Conservation (phyloP, 2,888 invertebrate species). For the Chamaedrilus cognettii region DNA sequence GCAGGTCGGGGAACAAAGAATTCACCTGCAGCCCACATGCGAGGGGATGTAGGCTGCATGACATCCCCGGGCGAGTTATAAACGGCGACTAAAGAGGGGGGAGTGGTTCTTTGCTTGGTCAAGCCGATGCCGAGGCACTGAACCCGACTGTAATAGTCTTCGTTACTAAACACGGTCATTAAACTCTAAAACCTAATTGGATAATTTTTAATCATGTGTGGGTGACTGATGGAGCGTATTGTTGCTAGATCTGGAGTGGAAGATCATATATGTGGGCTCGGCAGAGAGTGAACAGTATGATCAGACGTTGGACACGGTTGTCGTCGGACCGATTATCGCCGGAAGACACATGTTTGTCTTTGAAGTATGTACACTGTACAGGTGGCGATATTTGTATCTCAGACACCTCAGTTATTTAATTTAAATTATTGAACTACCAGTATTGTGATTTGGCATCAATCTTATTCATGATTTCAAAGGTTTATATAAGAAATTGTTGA, state of each 20-base stretch:
- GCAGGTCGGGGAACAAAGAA: too few relatives aligned
- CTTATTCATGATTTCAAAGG: not conserved
- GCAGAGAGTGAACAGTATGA: slow-evolving; percentile 97
- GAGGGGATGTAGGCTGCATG: too few relatives aligned
- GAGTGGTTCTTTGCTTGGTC: too few relatives aligned
- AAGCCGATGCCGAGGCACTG: too few relatives aligned
- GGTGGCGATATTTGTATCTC: not conserved
- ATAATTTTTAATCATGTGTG: not conserved
- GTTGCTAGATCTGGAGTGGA: slow-evolving; percentile 93
- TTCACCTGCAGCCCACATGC: too few relatives aligned
- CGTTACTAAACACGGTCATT: too few relatives aligned
- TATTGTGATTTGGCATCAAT: not conserved
- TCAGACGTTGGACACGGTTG: slow-evolving; percentile 95
- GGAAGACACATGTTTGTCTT: slow-evolving; percentile 95
- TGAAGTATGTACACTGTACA: slow-evolving; percentile 70
- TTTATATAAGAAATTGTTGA: too few relatives aligned
- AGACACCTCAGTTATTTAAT: not conserved
- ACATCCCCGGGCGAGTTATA: too few relatives aligned
- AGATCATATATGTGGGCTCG: slow-evolving; percentile 98
- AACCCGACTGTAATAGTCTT: too few relatives aligned
- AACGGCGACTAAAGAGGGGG: too few relatives aligned
- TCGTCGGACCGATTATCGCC: slow-evolving; percentile 97
- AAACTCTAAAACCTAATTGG: too few relatives aligned
- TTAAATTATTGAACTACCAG: not conserved
- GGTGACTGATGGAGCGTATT: not conserved